Conservation (phyloP, 2,113 vertebrate species). For the Dicaeum eximium region DNA sequence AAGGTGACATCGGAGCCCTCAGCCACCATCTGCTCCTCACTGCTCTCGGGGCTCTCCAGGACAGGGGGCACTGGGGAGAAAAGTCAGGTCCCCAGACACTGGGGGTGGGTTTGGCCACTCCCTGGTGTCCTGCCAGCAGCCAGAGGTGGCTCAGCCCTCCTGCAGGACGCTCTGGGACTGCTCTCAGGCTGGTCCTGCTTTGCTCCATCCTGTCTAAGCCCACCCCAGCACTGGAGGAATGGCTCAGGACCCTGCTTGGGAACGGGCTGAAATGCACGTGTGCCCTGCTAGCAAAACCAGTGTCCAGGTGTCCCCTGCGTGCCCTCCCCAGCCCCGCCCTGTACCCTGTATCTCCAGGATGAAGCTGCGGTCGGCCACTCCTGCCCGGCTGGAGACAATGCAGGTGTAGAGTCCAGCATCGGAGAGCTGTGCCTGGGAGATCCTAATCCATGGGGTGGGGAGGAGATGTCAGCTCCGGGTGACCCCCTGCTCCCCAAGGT, state of each 20-base stretch:
- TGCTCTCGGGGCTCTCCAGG: constrained; percentile 76
- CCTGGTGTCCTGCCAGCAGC: rapidly evolving
- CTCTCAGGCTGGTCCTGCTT: not conserved
- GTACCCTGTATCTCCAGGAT: constrained; percentile 84
- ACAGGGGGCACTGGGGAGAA: constrained; percentile 73
- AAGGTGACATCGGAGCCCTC: constrained; percentile 80
- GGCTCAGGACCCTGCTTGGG: not conserved
- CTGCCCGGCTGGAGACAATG: constrained; percentile 80
- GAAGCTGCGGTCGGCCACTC: constrained; percentile 81
- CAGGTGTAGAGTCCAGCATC: constrained; percentile 87
- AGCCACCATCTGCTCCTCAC: constrained; percentile 76
- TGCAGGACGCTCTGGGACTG: not conserved
- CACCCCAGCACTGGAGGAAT: rapidly evolving
- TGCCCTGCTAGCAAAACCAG: not conserved
- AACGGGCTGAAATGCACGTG: rapidly evolving
- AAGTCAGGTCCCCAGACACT: not conserved
- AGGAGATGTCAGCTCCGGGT: not conserved
- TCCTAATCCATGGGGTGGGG: constrained; percentile 54
- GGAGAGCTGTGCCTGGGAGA: constrained; percentile 80
- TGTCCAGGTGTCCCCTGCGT: rapidly evolving
- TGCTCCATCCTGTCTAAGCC: not conserved
- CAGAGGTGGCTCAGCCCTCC: not conserved
- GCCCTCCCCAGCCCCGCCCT: not conserved
- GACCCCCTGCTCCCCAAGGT: not conserved
- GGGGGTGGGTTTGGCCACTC: not conserved